These are phyloP conservation scores for Rousettus leschenaultii DNA, from an alignment of 2,113 vertebrate genomes.

Conservation along the genomic window DNA sequence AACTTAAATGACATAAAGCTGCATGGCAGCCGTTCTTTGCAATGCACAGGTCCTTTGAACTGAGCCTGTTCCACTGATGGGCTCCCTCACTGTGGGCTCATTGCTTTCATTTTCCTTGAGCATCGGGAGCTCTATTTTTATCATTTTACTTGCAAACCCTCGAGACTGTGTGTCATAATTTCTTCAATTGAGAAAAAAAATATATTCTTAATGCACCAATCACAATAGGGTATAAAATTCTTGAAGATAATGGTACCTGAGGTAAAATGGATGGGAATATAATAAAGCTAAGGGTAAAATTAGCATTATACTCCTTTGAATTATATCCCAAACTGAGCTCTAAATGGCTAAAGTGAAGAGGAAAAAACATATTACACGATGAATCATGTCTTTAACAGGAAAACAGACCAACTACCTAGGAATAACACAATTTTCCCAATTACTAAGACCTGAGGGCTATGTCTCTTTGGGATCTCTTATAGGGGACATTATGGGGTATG, in stretches of 20 bases:
- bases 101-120: neutral
- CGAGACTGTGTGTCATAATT: neutral
- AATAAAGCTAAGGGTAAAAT: slow-evolving; percentile 30
- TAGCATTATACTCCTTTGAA: neutral
- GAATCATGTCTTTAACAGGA: neutral
- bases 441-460: neutral
- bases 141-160: neutral
- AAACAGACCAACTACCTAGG: neutral
- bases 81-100: neutral
- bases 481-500: neutral
- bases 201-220: neutral
- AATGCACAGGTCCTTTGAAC: neutral
- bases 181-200: neutral
- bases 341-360: neutral
- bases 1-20: neutral
- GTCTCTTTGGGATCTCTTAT: neutral
- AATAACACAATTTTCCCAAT: neutral
- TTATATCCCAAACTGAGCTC: neutral
- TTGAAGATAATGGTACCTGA: neutral
- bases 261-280: neutral
- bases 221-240: neutral
- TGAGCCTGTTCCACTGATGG: neutral
- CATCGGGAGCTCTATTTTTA: neutral
- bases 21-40: neutral
- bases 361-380: neutral